Evolutionary conservation across 2,797 vertebrate species (phyloP).

Genomic region (Urocyon cinereoargenteus): DNA sequence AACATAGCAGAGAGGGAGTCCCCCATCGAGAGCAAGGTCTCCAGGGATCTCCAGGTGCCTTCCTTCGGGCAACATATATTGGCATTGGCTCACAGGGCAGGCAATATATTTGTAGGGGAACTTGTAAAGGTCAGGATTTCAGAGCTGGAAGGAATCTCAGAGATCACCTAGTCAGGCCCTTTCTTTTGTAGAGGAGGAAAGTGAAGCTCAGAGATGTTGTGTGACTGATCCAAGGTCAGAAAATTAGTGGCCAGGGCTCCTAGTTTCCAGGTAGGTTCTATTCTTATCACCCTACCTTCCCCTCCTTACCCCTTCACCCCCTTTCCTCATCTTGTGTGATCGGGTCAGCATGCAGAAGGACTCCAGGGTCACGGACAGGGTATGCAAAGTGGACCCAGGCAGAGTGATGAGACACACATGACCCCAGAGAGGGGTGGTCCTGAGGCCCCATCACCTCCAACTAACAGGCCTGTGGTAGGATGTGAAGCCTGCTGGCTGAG

Average conservation of each 20-base stretch:
- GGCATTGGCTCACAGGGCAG: rapidly evolving
- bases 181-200: not conserved
- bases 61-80: not conserved
- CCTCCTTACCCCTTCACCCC: rapidly evolving
- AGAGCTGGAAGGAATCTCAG: not conserved
- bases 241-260: not conserved
- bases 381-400: not conserved
- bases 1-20: not conserved
- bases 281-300: not conserved
- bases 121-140: not conserved
- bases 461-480: not conserved
- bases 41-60: not conserved
- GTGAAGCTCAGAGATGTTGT: not conserved
- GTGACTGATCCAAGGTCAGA: not conserved
- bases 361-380: not conserved
- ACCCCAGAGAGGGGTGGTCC: too few species aligned
- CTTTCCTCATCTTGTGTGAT: not conserved
- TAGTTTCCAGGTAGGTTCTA: not conserved
- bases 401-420: not conserved
- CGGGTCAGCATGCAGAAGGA: not conserved
- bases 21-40: not conserved
- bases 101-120: not conserved
- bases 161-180: not conserved
- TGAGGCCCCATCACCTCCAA: not conserved
- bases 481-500: not conserved